Conservation (phyloP, 2,888 invertebrate genomes). For the Parnassius orleans region DNA sequence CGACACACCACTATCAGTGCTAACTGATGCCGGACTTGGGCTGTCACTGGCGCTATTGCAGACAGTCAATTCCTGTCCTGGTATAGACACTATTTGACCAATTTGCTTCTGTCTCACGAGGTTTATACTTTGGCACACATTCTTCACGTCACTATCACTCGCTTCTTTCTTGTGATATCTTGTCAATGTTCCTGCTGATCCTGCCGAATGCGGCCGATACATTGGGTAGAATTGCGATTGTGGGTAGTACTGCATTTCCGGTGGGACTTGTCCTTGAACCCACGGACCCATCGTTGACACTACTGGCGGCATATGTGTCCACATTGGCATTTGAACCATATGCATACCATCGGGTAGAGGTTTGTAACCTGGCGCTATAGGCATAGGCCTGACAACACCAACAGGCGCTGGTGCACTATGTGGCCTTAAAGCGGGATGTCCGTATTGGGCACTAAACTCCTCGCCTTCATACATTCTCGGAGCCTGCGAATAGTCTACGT, state of each 20-base stretch:
- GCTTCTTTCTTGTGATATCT: constrained; percentile 69
- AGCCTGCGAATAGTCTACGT: constrained; percentile 56
- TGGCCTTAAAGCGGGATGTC: constrained; percentile 61
- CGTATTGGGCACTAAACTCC: constrained; percentile 59
- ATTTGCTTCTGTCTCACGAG: constrained; percentile 76
- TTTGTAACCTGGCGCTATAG: constrained; percentile 54
- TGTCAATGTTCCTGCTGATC: constrained; percentile 72
- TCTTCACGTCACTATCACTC: constrained; percentile 58
- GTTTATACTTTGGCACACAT: constrained; percentile 78
- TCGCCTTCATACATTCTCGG: constrained; percentile 64
- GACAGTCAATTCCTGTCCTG: constrained; percentile 72
- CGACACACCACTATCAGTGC: constrained; percentile 71
- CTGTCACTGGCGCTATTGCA: constrained; percentile 69
- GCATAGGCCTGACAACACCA: constrained; percentile 61
- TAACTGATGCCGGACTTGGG: constrained; percentile 70
- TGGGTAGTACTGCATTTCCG: constrained; percentile 72
- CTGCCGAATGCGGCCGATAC: constrained; percentile 72
- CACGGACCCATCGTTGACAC: constrained; percentile 65
- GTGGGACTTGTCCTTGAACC: constrained; percentile 59
- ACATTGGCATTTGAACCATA: constrained; percentile 70
- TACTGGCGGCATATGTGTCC: constrained; percentile 66
- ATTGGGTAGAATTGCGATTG: constrained; percentile 70
- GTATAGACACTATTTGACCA: constrained; percentile 72
- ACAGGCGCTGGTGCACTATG: constrained; percentile 67
- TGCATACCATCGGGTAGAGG: constrained; percentile 58